Evolutionary conservation across 2,113 vertebrate species (phyloP).

Genomic region (Tetrax tetrax): DNA sequence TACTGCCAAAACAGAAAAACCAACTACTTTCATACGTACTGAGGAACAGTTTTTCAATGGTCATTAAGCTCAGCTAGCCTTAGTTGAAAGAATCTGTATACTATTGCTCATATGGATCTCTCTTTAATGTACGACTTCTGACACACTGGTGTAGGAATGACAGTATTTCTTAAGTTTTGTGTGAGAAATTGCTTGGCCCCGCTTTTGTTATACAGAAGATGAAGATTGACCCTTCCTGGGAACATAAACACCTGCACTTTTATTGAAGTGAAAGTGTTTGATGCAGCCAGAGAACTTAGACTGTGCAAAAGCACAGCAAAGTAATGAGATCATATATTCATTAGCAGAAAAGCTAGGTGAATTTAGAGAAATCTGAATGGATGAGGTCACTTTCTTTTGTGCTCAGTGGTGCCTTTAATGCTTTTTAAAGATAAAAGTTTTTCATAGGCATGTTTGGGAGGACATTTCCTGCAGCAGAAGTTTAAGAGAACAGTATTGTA

Average conservation of each 20-base stretch:
- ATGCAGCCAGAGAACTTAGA: neutral
- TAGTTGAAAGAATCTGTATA: neutral
- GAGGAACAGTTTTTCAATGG: neutral
- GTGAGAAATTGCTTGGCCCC: neutral
- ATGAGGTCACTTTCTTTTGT: neutral
- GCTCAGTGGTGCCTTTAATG: neutral
- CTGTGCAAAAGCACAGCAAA: neutral
- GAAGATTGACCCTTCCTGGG: neutral
- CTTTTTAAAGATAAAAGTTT: neutral
- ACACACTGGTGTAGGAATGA: neutral
- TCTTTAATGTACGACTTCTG: neutral
- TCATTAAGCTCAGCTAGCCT: neutral
- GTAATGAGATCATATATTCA: neutral
- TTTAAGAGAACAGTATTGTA: neutral
- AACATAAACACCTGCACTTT: neutral
- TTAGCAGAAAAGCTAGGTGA: neutral
- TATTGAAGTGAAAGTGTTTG: neutral
- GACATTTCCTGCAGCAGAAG: neutral
- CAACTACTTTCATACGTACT: neutral
- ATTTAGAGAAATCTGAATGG: neutral
- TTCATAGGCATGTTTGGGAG: neutral
- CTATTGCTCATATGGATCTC: neutral
- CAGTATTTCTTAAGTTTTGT: neutral
- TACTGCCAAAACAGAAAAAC: neutral
- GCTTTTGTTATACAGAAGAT: neutral